Percentiles rank a stretch among this genome's conserved stretches.
These are phyloP conservation scores for Escarpia spicata DNA, from an alignment of 2,888 invertebrate genomes.

Conservation along the genomic window DNA sequence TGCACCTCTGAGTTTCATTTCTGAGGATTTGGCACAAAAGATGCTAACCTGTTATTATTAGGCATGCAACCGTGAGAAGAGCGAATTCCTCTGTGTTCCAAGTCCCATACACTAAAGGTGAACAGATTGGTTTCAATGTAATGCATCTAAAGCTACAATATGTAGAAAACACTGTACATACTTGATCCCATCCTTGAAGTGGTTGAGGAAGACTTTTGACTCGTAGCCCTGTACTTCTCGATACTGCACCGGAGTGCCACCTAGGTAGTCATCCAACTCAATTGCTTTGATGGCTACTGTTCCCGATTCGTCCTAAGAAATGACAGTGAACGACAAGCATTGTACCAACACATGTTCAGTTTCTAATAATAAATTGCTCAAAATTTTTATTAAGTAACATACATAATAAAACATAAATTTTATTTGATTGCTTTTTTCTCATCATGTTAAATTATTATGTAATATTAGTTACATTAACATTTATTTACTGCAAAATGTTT, in stretches of 20 bases:
- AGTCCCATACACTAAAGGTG: background rate
- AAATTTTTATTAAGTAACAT: background rate
- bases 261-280: constrained; percentile 85
- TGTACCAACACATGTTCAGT: background rate
- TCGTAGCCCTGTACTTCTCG: constrained; percentile 87
- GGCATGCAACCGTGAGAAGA: background rate
- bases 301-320: constrained; percentile 77
- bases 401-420: background rate
- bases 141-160: background rate
- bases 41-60: background rate
- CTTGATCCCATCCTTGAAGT: constrained; percentile 71
- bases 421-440: background rate
- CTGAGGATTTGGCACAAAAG: background rate
- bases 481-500: too few relatives aligned
- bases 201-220: constrained; percentile 83
- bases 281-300: constrained; percentile 87
- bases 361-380: background rate
- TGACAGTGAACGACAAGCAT: background rate
- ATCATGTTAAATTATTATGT: background rate
- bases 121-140: background rate
- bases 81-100: background rate
- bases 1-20: too few relatives aligned
- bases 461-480: background rate
- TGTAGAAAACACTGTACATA: constrained; percentile 19
- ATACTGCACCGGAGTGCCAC: constrained; percentile 81